Percentiles rank a stretch among this genome's conserved stretches.
These are phyloP conservation scores for Acronicta psi DNA, from an alignment of 2,888 invertebrate genomes.

Conservation along the genomic window DNA sequence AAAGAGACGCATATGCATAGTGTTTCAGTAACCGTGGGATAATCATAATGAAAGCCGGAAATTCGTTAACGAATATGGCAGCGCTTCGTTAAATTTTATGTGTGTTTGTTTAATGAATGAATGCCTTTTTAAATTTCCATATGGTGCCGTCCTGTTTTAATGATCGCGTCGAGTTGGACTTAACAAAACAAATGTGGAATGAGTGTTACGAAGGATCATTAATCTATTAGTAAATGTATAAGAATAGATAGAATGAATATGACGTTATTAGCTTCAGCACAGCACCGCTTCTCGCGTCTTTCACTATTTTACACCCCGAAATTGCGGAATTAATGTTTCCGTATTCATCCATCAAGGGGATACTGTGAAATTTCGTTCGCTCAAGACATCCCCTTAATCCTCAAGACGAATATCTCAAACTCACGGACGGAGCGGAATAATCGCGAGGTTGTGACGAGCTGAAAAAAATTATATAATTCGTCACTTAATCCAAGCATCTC, in stretches of 20 bases:
- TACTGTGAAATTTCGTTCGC: slow-evolving; percentile 83
- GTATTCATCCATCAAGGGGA: slow-evolving; percentile 85
- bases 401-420: slow-evolving; percentile 87
- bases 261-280: slow-evolving; percentile 69
- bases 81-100: slow-evolving; percentile 87
- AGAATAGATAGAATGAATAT: slow-evolving; percentile 60
- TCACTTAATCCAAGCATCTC: slow-evolving; percentile 81
- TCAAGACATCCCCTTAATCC: slow-evolving; percentile 84
- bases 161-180: slow-evolving; percentile 59
- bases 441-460: slow-evolving; percentile 81
- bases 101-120: slow-evolving; percentile 85
- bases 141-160: slow-evolving; percentile 72
- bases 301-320: slow-evolving; percentile 79
- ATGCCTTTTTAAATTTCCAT: slow-evolving; percentile 85
- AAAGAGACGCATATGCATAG: slow-evolving; percentile 65
- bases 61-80: slow-evolving; percentile 86
- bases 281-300: slow-evolving; percentile 68
- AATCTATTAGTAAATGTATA: slow-evolving; percentile 59
- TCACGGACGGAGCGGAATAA: slow-evolving; percentile 83
- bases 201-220: slow-evolving; percentile 61
- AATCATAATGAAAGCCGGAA: slow-evolving; percentile 84
- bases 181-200: slow-evolving; percentile 61
- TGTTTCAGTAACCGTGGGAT: slow-evolving; percentile 68
- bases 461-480: slow-evolving; percentile 84
- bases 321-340: slow-evolving; percentile 82